Percentiles rank a stretch among this genome's conserved stretches.
These are phyloP conservation scores for Parazoanthus swiftii DNA, from an alignment of 92 coral and sea anemone genomes.

Conservation along the genomic window DNA sequence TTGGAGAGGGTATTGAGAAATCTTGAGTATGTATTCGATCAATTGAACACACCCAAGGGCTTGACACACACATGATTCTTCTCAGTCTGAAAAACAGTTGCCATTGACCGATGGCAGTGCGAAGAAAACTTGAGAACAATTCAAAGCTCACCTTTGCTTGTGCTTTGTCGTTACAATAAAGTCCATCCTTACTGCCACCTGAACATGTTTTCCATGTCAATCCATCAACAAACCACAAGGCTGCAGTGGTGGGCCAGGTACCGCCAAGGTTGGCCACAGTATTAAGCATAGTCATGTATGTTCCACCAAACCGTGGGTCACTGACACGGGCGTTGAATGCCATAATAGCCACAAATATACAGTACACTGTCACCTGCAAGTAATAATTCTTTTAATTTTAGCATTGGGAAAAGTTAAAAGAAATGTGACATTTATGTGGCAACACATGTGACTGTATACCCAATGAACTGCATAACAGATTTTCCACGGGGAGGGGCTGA, in stretches of 20 bases:
- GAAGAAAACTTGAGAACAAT: no score
- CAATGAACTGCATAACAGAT: neutral
- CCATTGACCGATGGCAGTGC: neutral
- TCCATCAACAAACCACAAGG: slow-evolving; percentile 93
- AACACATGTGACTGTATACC: no score
- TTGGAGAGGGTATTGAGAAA: no score
- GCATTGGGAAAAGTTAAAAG: neutral
- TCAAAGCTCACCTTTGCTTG: slow-evolving; percentile 55
- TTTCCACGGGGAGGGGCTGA: no score
- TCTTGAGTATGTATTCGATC: no score
- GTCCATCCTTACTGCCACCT: slow-evolving; percentile 56
- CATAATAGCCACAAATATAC: slow-evolving; percentile 92
- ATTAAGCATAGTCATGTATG: slow-evolving; percentile 91
- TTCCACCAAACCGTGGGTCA: slow-evolving; percentile 96
- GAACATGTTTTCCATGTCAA: slow-evolving; percentile 83
- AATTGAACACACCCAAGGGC: no score
- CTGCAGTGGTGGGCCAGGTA: slow-evolving; percentile 87
- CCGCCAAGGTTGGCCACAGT: slow-evolving; percentile 91
- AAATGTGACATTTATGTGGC: neutral
- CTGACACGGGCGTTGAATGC: slow-evolving; percentile 91
- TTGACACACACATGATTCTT: no score
- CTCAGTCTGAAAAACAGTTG: no score
- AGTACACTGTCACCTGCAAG: slow-evolving; percentile 78
- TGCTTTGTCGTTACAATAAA: slow-evolving; percentile 64
- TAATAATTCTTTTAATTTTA: neutral